These are phyloP conservation scores for Heliothis peltigera DNA, from an alignment of 2,888 invertebrate genomes.

Conservation along the genomic window DNA sequence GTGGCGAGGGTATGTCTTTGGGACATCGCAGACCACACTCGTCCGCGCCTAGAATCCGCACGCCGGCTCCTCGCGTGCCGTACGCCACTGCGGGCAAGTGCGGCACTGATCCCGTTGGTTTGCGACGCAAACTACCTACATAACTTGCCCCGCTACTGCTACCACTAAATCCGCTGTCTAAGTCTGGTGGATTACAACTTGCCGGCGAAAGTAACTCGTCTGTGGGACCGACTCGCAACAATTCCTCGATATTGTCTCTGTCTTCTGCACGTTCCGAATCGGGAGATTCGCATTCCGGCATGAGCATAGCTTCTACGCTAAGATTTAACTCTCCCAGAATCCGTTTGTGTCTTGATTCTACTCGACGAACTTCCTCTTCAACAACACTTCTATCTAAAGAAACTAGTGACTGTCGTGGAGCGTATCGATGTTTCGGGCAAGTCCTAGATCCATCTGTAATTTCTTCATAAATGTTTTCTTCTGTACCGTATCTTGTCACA, in stretches of 20 bases:
- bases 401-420: slow-evolving; percentile 90
- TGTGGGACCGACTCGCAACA: slow-evolving; percentile 92
- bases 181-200: slow-evolving; percentile 91
- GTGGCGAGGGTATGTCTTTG: slow-evolving; percentile 81
- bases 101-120: slow-evolving; percentile 87
- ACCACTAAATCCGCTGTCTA: slow-evolving; percentile 95
- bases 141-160: slow-evolving; percentile 95
- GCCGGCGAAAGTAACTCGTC: slow-evolving; percentile 93
- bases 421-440: slow-evolving; percentile 87
- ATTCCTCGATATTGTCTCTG: slow-evolving; percentile 91
- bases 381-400: slow-evolving; percentile 93
- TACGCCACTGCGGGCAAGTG: slow-evolving; percentile 88
- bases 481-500: slow-evolving; percentile 94
- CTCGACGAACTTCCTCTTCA: slow-evolving; percentile 95
- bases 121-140: slow-evolving; percentile 92
- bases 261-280: slow-evolving; percentile 91
- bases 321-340: slow-evolving; percentile 96
- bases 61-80: slow-evolving; percentile 86
- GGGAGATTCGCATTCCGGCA: slow-evolving; percentile 93
- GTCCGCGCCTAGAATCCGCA: slow-evolving; percentile 84
- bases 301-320: slow-evolving; percentile 96
- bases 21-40: slow-evolving; percentile 83
- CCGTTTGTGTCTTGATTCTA: slow-evolving; percentile 95
- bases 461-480: slow-evolving; percentile 96
- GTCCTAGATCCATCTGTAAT: slow-evolving; percentile 92